These are phyloP conservation scores for Drosophila picticornis DNA, from an alignment of 2,888 invertebrate species.

Conservation along the genomic window DNA sequence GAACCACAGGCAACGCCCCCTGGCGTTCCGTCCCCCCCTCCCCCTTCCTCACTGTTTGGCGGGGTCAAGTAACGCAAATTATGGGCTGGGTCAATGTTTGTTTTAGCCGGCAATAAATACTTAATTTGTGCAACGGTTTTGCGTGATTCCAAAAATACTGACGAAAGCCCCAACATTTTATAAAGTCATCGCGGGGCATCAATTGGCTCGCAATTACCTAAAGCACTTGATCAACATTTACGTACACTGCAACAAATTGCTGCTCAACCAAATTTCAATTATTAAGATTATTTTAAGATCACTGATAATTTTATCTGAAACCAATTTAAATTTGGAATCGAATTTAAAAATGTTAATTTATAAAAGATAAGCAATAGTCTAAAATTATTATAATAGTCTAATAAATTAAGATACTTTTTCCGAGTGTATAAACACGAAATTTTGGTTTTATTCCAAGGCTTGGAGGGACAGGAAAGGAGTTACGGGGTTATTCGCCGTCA, in stretches of 20 bases:
- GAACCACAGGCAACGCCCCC: constrained; percentile 29
- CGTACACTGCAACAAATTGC: constrained; percentile 5
- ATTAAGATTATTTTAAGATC: background rate
- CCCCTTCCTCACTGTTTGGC: background rate
- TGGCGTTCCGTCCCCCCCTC: constrained; percentile 2
- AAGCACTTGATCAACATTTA: constrained; percentile 12
- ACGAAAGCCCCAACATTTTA: constrained; percentile 27
- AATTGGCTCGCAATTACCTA: constrained; percentile 48
- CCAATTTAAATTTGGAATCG: background rate
- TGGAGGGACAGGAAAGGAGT: background rate
- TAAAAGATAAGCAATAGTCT: background rate
- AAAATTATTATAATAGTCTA: no score
- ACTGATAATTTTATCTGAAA: background rate
- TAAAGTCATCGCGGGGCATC: constrained; percentile 49
- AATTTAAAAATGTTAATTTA: background rate
- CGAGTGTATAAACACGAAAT: constrained; percentile 2
- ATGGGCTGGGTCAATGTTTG: constrained; percentile 76
- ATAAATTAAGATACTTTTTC: background rate
- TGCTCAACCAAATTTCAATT: background rate
- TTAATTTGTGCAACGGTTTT: constrained; percentile 73
- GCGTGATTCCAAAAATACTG: constrained; percentile 16
- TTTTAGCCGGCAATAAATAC: constrained; percentile 72
- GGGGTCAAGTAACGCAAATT: constrained; percentile 80
- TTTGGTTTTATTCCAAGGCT: constrained; percentile 22
- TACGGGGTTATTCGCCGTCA: background rate